These are phyloP conservation scores for Clarias gariepinus DNA, from an alignment of 2,113 vertebrate genomes.

Conservation along the genomic window DNA sequence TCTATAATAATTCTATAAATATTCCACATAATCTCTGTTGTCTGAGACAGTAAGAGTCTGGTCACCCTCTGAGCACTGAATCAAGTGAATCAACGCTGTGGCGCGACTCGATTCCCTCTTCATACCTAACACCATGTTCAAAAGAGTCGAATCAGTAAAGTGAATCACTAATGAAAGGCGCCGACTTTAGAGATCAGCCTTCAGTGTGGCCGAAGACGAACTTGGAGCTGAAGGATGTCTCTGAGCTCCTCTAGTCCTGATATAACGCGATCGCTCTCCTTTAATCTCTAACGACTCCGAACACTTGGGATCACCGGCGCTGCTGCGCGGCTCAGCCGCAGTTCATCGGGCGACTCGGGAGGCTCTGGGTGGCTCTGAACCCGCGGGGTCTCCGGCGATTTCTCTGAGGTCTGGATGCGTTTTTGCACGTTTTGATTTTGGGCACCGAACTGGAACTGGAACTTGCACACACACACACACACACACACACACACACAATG, in stretches of 20 bases:
- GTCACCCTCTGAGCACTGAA: not conserved
- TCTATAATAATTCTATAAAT: too few species aligned
- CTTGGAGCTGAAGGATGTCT: not conserved
- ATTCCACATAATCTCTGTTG: too few species aligned
- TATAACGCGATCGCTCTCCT: too few species aligned
- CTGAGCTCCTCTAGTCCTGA: not conserved
- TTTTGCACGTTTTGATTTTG: not conserved
- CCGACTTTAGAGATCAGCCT: not conserved
- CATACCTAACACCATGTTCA: not conserved
- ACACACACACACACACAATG: constrained; percentile 9
- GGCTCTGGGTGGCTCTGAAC: not conserved
- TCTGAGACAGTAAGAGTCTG: too few species aligned
- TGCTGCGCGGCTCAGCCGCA: too few species aligned
- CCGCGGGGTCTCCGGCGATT: not conserved
- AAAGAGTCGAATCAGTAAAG: constrained; percentile 24
- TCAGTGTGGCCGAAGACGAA: not conserved
- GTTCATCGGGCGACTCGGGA: not conserved
- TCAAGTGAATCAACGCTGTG: not conserved
- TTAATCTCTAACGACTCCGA: not conserved
- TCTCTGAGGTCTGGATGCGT: not conserved
- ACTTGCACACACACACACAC: not conserved
- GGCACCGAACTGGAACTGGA: not conserved
- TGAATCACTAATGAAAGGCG: constrained; percentile 1
- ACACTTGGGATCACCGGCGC: not conserved
- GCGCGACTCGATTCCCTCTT: not conserved